Evolutionary conservation across 2,113 vertebrate species (phyloP), one percentile per base, ranked within the genome.

Genomic region (Monarcha castaneiventris): DNA sequence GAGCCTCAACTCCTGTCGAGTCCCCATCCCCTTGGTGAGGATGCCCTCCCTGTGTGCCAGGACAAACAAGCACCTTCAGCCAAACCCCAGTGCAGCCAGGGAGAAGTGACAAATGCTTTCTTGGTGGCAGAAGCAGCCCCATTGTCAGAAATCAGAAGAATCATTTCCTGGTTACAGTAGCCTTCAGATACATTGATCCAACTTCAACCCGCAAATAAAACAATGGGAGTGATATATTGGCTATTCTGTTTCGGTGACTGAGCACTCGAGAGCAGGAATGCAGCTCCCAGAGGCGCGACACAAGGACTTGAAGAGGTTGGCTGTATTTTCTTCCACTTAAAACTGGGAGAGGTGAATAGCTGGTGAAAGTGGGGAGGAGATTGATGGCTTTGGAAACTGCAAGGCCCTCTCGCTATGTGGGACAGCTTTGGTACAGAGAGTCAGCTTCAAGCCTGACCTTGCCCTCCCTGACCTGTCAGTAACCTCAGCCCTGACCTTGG

Each of bases 331-430:
- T 63, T 73, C 90, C 80, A 68, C 64, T 61, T 89, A 90, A 62
- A 64, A 78, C 76, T 61, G 55, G 81, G 52, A 97, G 84, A 97
- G 88, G 92, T 67, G 90, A 95, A 76, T 79, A 75, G 82, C 64
- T 71, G 78, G 77, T 92, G 82, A 89, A 91, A 82, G 62, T 84
- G 33, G 51, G 80, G 55, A 96, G 74, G 69, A 97, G 95, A 96
- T 41, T 94, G 93, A 95, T 95, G 37, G 29, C 83, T 96, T 89
- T 95, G 71, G 90, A 95, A 96, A 93, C 49, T 89, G 77, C 90
- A 88, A 48, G 29, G 56, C 69, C 79, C 41, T 59, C 80, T 96
- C 17, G 4, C 83, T 79, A 48, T 76, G 79, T 55, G 68, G 66
- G 74, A 83, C 77, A 92, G 93, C 78, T 94, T 86, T 90, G 85